Evolutionary conservation across 2,797 vertebrate genomes (phyloP), one percentile per base, ranked within the genome.

Genomic region (Oryzias sinensis): DNA sequence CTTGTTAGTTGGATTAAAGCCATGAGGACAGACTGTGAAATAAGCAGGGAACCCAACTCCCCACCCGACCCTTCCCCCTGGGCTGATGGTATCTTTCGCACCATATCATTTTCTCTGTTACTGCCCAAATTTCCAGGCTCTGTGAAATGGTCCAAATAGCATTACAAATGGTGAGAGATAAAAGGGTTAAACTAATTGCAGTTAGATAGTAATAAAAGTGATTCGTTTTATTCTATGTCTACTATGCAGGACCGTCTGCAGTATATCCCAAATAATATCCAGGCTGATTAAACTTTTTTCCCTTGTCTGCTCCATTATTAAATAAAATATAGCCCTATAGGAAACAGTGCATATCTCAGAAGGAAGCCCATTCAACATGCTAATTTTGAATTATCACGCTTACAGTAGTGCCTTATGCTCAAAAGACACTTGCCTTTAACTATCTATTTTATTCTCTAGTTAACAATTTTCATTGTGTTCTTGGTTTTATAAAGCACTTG

Each of bases 111-210:
- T 90, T 86, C 85, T 87, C 82, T 87, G 79, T 89, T 87, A 88
- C 77, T 86, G 86, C 86, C 85, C 83, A 88, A 79, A 88, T 88
- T 88, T 87, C 80, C 78, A 88, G 79, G 87, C 89, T 81, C 88
- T 89, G 89, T 91, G 90, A 92, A 93, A 91, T 88, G 89, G 85
- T 84, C 87, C 86, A 86, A 89, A 89, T 89, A 90, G 90, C 89
- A 87, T 90, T 88, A 85, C 90, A 91, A 92, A 92, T 91, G 89
- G 86, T 54, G 75, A 82, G 87, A 89, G 91, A 93, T 91, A 92
- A 91, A 91, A 90, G 89, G 86, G 87, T 91, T 91, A 86, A 90
- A 90, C 89, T 92, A 92, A 92, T 89, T 92, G 86, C 85, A 86
- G 87, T 90, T 88, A 88, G 88, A 92, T 90, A 87, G 87, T 82